Evolutionary conservation across 2,888 invertebrate species (phyloP).

Genomic region (Pegoplata infirma): DNA sequence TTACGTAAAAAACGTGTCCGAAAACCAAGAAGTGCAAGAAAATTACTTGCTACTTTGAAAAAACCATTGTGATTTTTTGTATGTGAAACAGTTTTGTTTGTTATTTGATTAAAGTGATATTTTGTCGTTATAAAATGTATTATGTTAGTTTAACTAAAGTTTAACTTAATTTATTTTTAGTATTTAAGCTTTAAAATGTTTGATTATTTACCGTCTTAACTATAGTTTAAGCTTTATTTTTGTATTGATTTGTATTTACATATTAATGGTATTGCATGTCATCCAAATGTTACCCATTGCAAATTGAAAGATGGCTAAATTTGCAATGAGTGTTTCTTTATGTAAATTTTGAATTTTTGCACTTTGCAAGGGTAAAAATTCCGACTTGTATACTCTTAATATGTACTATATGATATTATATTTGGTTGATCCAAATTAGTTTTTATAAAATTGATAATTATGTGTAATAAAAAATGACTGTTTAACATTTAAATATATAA

Average conservation of each 20-base stretch:
- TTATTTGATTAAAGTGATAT: background rate
- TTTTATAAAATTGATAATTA: background rate
- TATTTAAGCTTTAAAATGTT: background rate
- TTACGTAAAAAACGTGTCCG: conserved; percentile 36
- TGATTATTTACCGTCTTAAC: background rate
- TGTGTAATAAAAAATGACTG: background rate
- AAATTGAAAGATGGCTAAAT: too few species aligned
- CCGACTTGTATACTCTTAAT: too few species aligned
- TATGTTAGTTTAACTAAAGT: background rate
- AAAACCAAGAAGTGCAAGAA: background rate
- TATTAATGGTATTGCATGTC: too few species aligned
- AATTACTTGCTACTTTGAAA: too few species aligned
- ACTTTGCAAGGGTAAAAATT: too few species aligned
- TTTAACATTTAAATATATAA: background rate
- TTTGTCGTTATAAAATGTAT: background rate
- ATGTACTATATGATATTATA: background rate
- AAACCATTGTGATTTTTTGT: conserved; percentile 6
- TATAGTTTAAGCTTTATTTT: background rate
- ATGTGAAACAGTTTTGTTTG: too few species aligned
- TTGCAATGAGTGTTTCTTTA: too few species aligned
- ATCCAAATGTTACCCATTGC: too few species aligned
- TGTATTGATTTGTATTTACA: background rate
- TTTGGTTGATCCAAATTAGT: background rate
- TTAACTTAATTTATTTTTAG: background rate
- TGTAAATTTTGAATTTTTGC: too few species aligned